A percentile compares a stretch with the other conserved stretches of the same genome.
Conservation (phyloP, 2,797 vertebrate genomes). For the Simalia tracyae region DNA sequence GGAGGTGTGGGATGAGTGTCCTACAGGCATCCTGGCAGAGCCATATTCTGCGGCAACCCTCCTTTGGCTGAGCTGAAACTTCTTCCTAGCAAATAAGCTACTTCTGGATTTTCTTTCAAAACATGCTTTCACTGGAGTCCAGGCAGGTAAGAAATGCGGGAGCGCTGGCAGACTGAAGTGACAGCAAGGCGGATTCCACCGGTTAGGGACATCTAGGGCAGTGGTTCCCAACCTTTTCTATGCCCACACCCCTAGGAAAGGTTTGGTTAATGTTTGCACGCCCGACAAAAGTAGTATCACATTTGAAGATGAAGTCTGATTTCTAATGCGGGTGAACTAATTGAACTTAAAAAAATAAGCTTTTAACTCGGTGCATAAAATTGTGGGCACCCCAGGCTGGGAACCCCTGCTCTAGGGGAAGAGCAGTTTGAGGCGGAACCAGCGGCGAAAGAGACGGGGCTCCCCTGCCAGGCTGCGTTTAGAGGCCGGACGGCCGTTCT, state of each 20-base stretch:
- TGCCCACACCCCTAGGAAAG: neutral
- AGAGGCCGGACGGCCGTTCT: neutral
- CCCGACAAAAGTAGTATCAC: neutral
- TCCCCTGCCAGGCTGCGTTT: too few species aligned
- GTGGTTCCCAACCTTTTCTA: neutral
- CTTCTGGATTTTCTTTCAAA: neutral
- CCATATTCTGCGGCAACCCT: neutral
- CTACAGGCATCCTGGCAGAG: neutral
- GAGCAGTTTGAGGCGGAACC: neutral
- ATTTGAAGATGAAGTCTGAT: too few species aligned
- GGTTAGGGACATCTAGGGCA: neutral
- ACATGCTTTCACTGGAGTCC: neutral
- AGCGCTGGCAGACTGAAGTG: neutral
- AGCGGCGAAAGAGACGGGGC: too few species aligned
- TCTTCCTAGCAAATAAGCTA: neutral
- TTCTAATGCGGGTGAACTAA: too few species aligned
- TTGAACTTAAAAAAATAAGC: too few species aligned
- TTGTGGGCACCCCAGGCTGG: too few species aligned
- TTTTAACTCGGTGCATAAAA: too few species aligned
- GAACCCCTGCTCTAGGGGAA: too few species aligned
- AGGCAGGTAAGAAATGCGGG: neutral
- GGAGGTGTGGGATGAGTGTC: neutral
- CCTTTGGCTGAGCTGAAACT: neutral
- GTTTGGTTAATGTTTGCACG: neutral
- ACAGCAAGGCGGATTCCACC: neutral